Conservation (phyloP, 2,888 invertebrate genomes). For the Rotaria macrura region DNA sequence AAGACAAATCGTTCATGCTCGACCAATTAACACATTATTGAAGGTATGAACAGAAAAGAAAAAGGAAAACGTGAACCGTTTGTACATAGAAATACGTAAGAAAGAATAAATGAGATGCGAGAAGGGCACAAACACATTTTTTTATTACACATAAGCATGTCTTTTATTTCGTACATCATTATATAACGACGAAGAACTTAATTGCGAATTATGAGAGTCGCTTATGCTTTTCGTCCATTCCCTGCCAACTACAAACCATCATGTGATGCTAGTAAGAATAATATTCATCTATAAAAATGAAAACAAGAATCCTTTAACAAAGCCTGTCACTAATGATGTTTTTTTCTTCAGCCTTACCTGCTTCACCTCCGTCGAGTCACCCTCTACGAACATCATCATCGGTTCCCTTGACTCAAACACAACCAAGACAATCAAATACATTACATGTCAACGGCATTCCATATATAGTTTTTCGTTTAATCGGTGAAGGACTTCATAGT, state of each 20-base stretch:
- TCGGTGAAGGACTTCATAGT: conserved; percentile 16
- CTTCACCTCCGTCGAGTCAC: background rate
- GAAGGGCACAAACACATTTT: background rate
- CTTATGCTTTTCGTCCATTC: conserved; percentile 13
- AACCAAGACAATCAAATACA: background rate
- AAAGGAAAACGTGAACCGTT: background rate
- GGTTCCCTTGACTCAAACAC: background rate
- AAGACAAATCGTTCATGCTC: conserved; percentile 1
- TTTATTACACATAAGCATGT: background rate
- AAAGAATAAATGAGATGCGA: background rate
- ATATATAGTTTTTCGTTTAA: background rate
- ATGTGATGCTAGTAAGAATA: background rate
- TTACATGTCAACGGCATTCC: background rate
- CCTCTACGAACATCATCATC: background rate
- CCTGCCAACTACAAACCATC: background rate
- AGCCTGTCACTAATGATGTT: too few relatives aligned
- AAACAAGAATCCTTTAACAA: too few relatives aligned
- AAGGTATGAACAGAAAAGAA: background rate
- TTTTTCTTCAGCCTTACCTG: background rate
- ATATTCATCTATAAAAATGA: background rate
- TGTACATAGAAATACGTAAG: background rate
- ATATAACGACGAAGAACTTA: background rate
- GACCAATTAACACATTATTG: background rate
- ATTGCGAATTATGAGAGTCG: background rate
- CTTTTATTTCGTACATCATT: background rate